phyloP scores from a whole-genome alignment of 2,888 invertebrate species.

The Mesorhabditis sp. region DNA sequence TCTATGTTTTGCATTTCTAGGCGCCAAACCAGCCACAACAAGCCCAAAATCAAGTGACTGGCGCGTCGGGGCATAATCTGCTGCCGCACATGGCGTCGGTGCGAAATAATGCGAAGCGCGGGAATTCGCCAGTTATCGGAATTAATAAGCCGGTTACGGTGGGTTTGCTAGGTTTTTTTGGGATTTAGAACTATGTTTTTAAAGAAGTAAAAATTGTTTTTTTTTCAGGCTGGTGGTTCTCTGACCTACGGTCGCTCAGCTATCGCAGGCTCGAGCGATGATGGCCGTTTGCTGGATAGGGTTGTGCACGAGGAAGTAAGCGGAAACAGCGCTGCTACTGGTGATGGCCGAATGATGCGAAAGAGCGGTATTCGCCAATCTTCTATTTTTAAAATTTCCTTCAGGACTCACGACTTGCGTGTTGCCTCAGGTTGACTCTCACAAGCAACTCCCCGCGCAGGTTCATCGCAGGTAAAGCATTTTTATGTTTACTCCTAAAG shows the following conservation, averaged over 20 bases:
- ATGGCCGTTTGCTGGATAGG: background rate
- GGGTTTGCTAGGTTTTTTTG: background rate
- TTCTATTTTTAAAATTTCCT: background rate
- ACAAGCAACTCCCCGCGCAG: slow-evolving; percentile 3
- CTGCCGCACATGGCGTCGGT: too few species aligned
- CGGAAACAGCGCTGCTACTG: background rate
- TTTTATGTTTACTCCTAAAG: too few species aligned
- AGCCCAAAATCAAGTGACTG: too few species aligned
- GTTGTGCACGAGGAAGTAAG: background rate
- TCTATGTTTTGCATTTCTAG: background rate
- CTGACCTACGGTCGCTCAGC: background rate
- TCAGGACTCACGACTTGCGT: background rate
- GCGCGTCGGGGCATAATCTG: too few species aligned
- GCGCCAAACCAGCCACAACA: background rate
- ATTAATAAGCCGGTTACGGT: slow-evolving; percentile 1
- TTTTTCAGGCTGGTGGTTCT: slow-evolving; percentile 2
- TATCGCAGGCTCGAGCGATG: background rate
- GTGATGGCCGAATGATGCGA: background rate
- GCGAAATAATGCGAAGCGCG: too few species aligned
- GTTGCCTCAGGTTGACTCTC: background rate
- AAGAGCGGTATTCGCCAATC: background rate
- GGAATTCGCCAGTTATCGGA: background rate
- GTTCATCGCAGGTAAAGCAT: background rate
- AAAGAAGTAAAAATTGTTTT: background rate
- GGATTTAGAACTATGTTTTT: too few species aligned